These are phyloP conservation scores for Epizoanthus rinbou DNA, from an alignment of 92 coral and sea anemone species.

Conservation along the genomic window DNA sequence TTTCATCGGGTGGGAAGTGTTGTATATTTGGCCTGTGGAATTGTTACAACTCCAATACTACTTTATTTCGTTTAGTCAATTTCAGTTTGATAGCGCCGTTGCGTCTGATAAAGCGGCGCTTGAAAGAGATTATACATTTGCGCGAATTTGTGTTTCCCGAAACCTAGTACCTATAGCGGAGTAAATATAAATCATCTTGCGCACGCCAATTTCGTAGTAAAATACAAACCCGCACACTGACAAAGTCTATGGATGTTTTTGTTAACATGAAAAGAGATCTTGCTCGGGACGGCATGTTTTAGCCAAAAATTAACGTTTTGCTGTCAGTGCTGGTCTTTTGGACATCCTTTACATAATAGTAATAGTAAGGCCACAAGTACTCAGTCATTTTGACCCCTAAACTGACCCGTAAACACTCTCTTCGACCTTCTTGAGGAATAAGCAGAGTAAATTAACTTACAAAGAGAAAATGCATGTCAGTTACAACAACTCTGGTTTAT, in stretches of 20 bases:
- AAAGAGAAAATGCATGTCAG: background rate
- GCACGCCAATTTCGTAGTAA: background rate
- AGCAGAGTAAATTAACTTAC: slow-evolving; percentile 24
- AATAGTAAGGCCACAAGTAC: background rate
- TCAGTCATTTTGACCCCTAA: background rate
- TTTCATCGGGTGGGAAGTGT: background rate
- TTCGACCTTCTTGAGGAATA: background rate
- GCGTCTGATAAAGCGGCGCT: slow-evolving; percentile 30
- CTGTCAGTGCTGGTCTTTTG: background rate
- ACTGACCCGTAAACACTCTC: slow-evolving; percentile 38
- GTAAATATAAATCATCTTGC: background rate
- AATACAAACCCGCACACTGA: background rate
- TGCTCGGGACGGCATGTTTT: background rate
- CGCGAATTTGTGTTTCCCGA: slow-evolving; percentile 7
- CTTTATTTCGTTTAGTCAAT: slow-evolving; percentile 25
- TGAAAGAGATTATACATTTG: slow-evolving; percentile 35
- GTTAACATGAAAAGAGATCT: background rate
- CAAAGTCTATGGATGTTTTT: background rate
- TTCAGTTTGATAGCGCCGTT: slow-evolving; percentile 31
- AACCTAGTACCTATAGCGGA: slow-evolving; percentile 4
- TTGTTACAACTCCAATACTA: slow-evolving; percentile 13
- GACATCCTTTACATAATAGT: background rate
- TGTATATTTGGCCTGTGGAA: slow-evolving; percentile 26
- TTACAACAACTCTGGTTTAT: slow-evolving; percentile 11
- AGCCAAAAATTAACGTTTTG: background rate